phyloP scores from a whole-genome alignment of 2,888 invertebrate genomes.

The Ornithoptera priamus region DNA sequence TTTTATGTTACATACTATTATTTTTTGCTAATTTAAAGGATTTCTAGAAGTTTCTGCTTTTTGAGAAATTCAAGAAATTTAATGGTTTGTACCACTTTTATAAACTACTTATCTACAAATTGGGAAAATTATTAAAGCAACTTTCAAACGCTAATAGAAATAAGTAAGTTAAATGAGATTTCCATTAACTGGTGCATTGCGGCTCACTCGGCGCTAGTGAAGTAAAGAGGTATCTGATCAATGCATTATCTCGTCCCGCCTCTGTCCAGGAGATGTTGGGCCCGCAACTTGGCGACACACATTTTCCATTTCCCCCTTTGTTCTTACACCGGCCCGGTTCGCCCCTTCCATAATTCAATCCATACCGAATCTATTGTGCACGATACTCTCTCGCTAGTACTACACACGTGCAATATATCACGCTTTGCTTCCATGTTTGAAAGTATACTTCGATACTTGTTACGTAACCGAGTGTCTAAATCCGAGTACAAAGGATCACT shows the following conservation, averaged over 20 bases:
- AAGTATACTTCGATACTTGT: conserved; percentile 27
- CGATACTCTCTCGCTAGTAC: conserved; percentile 42
- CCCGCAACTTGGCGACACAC: conserved; percentile 73
- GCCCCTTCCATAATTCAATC: conserved; percentile 75
- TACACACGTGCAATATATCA: conserved; percentile 16
- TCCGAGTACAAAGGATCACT: conserved; percentile 24
- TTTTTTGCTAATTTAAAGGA: too few species aligned
- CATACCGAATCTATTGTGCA: conserved; percentile 69
- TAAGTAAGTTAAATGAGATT: conserved; percentile 28
- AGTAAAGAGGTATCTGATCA: conserved; percentile 71
- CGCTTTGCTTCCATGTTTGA: conserved; percentile 14
- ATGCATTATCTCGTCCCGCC: conserved; percentile 68
- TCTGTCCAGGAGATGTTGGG: conserved; percentile 69
- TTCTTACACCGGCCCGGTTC: conserved; percentile 63
- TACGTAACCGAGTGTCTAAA: conserved; percentile 24
- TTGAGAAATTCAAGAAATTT: too few species aligned
- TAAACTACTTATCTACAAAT: not conserved
- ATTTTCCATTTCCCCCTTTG: conserved; percentile 75
- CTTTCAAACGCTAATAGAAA: not conserved
- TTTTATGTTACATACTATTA: too few species aligned
- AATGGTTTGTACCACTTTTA: too few species aligned
- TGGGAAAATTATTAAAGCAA: not conserved
- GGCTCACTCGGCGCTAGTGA: conserved; percentile 32
- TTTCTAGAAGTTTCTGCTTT: too few species aligned
- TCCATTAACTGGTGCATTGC: conserved; percentile 28